These are phyloP conservation scores for Tachina lurida DNA, from an alignment of 2,888 invertebrate species.

Conservation along the genomic window DNA sequence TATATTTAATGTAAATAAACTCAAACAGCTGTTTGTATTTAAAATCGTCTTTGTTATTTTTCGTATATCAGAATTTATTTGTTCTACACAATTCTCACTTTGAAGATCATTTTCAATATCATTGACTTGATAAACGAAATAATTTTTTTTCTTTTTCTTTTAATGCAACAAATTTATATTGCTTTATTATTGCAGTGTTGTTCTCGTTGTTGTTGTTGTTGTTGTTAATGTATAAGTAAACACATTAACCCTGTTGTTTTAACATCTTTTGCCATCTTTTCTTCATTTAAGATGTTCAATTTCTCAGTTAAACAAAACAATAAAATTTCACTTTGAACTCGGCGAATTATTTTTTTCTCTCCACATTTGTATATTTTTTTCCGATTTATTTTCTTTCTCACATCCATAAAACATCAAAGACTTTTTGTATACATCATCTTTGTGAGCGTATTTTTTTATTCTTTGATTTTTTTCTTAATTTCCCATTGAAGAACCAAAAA, in stretches of 20 bases:
- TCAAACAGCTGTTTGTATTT: constrained; percentile 44
- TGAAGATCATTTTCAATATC: constrained; percentile 60
- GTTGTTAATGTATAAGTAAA: constrained; percentile 70
- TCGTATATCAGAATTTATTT: constrained; percentile 37
- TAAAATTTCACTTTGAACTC: constrained; percentile 67
- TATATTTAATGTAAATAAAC: not conserved
- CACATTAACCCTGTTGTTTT: constrained; percentile 61
- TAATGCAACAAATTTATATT: constrained; percentile 37
- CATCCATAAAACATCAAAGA: constrained; percentile 69
- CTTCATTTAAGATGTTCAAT: constrained; percentile 63
- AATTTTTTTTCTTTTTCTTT: constrained; percentile 37
- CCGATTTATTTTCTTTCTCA: constrained; percentile 23
- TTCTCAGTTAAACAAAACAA: constrained; percentile 69
- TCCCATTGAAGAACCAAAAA: constrained; percentile 9
- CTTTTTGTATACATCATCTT: constrained; percentile 55
- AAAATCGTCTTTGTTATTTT: constrained; percentile 15
- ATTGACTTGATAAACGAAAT: constrained; percentile 29
- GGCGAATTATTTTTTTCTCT: constrained; percentile 53
- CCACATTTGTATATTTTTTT: constrained; percentile 33
- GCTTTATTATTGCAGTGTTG: too few species aligned
- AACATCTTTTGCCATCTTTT: constrained; percentile 38
- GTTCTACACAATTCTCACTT: constrained; percentile 58
- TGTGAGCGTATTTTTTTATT: constrained; percentile 17
- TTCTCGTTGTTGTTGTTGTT: constrained; percentile 55
- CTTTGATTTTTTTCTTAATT: constrained; percentile 32